Base-by-base conservation (phyloP, 1,140 invertebrate species). In the Drosophila nasuta region DNA sequence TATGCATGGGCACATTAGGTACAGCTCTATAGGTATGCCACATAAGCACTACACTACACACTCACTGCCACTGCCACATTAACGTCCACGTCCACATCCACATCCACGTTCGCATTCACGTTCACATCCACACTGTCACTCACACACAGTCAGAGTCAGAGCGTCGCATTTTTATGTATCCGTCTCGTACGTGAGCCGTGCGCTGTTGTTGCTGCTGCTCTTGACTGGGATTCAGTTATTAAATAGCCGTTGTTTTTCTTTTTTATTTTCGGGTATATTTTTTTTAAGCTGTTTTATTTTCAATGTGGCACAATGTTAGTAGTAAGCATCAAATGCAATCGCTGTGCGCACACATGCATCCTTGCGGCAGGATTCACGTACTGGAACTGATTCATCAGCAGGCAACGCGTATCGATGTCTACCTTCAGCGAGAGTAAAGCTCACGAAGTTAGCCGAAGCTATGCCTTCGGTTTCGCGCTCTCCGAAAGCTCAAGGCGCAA, bases 141-240 rank as follows among this genome's bases (percentile, higher is more conserved):
- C 57, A 43, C 51, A 56, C 64, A 45, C 35, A 60, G 30, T 38
- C 30, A 38, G 30, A 64, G 52, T 38, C 62, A 56, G 49, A 38
- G 20, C 52, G 56, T 71, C 66, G 64, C 72, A 73, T 76, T 86
- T 87, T 87, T 86, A 72, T 86, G 82, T 86, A 82, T 87, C 76
- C 82, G 82, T 82, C 82, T 86, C 75, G 71, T 68, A 74, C 71
- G 71, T 70, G 68, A 56, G 62, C 49, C 63, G 81, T 64, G 72
- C 54, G 30, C 45, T 71, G 13, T 49, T 67, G 64, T 69, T 57
- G 49, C 17, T 82, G 68, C 65, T 69, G 75, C 48, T 63, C 59
- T 57, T 88, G 77, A 64, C 64, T 78, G 70, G 73, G 77, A 87
- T 87, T 81, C 87, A 89, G 83, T 88, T 88, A 88, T 88, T 88